Conservation (phyloP, 2,797 vertebrate genomes). For the Emydoidea blandingii region DNA sequence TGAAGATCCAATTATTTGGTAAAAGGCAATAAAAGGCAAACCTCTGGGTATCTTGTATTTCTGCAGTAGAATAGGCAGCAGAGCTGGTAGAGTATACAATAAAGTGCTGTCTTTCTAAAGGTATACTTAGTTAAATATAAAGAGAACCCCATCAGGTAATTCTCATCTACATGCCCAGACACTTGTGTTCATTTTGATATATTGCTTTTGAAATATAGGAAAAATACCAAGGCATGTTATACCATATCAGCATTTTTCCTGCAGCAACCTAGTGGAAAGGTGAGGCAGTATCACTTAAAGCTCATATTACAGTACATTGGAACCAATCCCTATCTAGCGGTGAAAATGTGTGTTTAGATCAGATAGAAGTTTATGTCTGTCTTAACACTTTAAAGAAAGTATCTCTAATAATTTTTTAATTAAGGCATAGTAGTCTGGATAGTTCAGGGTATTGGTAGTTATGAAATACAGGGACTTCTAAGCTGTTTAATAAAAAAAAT, state of each 20-base stretch:
- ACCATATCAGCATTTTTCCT: background rate
- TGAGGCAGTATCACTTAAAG: background rate
- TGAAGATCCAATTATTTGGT: background rate
- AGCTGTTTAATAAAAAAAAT: background rate
- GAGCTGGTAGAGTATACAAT: background rate
- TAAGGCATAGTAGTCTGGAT: background rate
- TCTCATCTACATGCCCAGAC: background rate
- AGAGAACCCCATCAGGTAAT: background rate
- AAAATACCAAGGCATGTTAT: background rate
- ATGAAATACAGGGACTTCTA: conserved; percentile 33
- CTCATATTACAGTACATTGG: background rate
- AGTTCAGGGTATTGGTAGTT: background rate
- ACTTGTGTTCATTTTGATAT: background rate
- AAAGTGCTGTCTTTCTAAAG: background rate
- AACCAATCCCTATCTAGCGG: background rate
- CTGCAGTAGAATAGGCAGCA: background rate
- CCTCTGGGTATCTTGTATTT: background rate
- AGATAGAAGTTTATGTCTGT: background rate
- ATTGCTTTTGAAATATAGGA: background rate
- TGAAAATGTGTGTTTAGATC: background rate
- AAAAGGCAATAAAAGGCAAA: background rate
- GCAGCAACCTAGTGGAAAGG: background rate
- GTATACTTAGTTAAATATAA: background rate
- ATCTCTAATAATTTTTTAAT: background rate
- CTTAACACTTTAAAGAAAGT: background rate